Base-by-base conservation (phyloP, 2,888 invertebrate species). In the Caenorhabditis sp. region DNA sequence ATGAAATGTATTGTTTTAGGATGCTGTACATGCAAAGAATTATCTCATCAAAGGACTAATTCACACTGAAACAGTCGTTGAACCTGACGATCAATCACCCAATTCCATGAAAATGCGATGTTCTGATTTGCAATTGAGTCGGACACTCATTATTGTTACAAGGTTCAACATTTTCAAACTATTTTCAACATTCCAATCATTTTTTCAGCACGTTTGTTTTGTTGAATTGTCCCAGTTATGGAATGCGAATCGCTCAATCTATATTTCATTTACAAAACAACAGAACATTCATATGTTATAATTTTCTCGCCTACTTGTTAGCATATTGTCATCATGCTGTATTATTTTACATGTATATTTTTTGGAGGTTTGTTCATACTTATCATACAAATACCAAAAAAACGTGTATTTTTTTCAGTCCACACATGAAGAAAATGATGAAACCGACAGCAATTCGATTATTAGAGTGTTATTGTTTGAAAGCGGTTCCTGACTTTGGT, bases 371-470 rank as follows among this genome's bases (percentile, higher is more conserved):
- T 10, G 43, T 37, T 54, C 12, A 6, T 24, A 23, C 49, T 49
- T n/a, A n/a, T n/a, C n/a, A n/a, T n/a, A n/a, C n/a, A n/a, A n/a
- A n/a, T n/a, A 4, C 17, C 10, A 49, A 59, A 21, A 36, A 58
- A 24, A 19, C n/a, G 4, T 36, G 51, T 37, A 36, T 27, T 58
- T 51, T 26, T 73, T 84, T 64, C 77, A 84, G 84, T 58, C 86
- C 86, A 4, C 86, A 86, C 80, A 86, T 86, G 86, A 86, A 86
- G 68, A 86, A 86, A 60, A 85, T 86, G 59, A 71, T 86, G 62
- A 79, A 80, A 67, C 86, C 86, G 27, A 86, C 86, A 8, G 86
- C 86, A 1, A 77, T 86, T 60, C 79, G 83, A 17, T 79, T 86
- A 27, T 75, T 86, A 21, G 86, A 86, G 58, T 86, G 86, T 66